These are phyloP conservation scores for Barnardius zonarius DNA, from an alignment of 2,113 vertebrate genomes.

Conservation along the genomic window DNA sequence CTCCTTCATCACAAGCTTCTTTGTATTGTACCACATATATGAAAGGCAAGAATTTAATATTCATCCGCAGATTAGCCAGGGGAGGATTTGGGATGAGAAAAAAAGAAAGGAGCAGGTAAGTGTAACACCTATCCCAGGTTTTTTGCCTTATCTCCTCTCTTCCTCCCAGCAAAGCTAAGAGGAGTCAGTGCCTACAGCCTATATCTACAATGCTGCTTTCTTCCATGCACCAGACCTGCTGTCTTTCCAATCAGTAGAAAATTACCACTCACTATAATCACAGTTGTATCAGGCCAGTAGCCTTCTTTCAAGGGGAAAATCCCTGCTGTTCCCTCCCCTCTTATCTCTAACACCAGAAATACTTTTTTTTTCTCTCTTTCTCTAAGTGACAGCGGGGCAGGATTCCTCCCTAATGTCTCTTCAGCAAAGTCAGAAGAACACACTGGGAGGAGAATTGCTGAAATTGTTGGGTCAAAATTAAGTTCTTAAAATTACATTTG, in stretches of 20 bases:
- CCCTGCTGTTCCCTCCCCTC: neutral
- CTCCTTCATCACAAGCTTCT: neutral
- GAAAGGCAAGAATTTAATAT: neutral
- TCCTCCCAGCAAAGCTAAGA: neutral
- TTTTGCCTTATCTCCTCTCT: neutral
- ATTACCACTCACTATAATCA: neutral
- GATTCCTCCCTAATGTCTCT: neutral
- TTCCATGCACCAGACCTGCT: neutral
- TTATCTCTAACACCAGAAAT: constrained; percentile 1
- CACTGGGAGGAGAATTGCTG: neutral
- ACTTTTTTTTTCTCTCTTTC: neutral
- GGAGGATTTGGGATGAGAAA: neutral
- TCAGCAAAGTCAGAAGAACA: neutral
- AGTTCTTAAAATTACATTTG: neutral
- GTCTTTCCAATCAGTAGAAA: neutral
- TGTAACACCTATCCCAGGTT: rapidly evolving
- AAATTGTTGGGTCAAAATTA: constrained; percentile 2
- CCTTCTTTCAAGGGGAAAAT: neutral
- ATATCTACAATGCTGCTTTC: neutral
- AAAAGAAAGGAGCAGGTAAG: neutral
- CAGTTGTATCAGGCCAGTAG: neutral
- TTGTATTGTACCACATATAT: rapidly evolving
- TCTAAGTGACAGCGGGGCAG: neutral
- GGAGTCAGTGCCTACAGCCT: neutral
- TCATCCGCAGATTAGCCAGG: neutral